phyloP scores from a whole-genome alignment of 1,140 invertebrate genomes.

The Ceratosolen solmsi region DNA sequence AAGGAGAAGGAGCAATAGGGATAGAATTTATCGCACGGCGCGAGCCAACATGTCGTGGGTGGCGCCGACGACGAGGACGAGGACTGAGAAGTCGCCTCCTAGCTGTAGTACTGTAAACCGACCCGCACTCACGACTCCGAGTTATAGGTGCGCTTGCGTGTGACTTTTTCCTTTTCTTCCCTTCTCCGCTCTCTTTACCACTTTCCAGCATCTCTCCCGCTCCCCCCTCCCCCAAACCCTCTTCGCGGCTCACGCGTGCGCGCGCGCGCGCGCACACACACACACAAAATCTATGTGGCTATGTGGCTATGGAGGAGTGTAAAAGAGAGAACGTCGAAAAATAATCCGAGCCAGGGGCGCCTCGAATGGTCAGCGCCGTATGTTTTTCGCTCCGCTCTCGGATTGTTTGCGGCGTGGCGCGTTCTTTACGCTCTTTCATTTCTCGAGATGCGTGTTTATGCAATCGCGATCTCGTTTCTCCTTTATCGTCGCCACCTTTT shows the following conservation, averaged over 20 bases:
- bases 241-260: too few species aligned
- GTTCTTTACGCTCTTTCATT: constrained; percentile 3
- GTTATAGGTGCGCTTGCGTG: constrained; percentile 8
- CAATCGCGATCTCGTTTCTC: constrained; percentile 40
- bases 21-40: constrained; percentile 52
- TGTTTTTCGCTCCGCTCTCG: background rate
- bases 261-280: too few species aligned
- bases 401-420: background rate
- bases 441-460: constrained; percentile 38
- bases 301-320: too few species aligned
- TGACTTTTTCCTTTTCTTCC: background rate
- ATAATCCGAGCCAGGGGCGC: background rate
- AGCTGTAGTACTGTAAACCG: constrained; percentile 14
- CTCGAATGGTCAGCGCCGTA: background rate
- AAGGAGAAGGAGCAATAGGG: background rate
- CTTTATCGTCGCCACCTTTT: constrained; percentile 13
- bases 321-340: background rate
- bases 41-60: constrained; percentile 44
- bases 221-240: background rate
- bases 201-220: background rate
- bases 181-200: background rate
- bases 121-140: background rate
- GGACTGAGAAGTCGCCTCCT: constrained; percentile 18
- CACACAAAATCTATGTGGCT: too few species aligned
- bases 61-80: constrained; percentile 10